Percentiles rank a stretch among this genome's conserved stretches.
These are phyloP conservation scores for Calameuta idolon DNA, from an alignment of 2,888 invertebrate species.

Conservation along the genomic window DNA sequence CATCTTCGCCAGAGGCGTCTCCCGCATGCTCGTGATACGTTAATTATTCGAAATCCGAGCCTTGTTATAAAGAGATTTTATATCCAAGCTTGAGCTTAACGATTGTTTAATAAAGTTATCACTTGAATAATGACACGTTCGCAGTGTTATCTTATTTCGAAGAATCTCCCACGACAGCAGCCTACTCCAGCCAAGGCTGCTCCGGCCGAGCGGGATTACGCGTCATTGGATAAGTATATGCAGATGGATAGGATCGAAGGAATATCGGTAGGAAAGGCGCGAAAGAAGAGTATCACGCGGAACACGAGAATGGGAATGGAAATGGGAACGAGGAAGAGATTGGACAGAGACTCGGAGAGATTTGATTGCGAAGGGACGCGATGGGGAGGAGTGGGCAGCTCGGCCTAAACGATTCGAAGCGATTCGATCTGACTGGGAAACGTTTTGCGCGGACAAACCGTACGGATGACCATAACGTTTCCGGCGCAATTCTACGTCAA, in stretches of 20 bases:
- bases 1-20: constrained; percentile 3
- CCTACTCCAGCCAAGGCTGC: neutral
- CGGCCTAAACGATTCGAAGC: neutral
- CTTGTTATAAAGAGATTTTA: neutral
- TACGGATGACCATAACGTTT: neutral
- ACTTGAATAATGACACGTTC: neutral
- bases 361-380: neutral
- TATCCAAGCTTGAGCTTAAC: neutral
- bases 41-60: constrained; percentile 21
- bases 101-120: neutral
- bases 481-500: neutral
- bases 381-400: neutral
- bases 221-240: neutral
- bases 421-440: neutral
- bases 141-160: neutral
- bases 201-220: no score
- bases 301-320: neutral
- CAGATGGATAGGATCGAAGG: neutral
- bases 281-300: neutral
- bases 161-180: neutral
- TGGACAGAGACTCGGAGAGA: neutral
- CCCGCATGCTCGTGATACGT: neutral
- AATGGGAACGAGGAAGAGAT: neutral
- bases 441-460: neutral
- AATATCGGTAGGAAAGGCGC: neutral